A percentile compares a stretch with the other conserved stretches of the same genome.
phyloP scores from a whole-genome alignment of 2,888 invertebrate genomes.

The Graphium colonna region DNA sequence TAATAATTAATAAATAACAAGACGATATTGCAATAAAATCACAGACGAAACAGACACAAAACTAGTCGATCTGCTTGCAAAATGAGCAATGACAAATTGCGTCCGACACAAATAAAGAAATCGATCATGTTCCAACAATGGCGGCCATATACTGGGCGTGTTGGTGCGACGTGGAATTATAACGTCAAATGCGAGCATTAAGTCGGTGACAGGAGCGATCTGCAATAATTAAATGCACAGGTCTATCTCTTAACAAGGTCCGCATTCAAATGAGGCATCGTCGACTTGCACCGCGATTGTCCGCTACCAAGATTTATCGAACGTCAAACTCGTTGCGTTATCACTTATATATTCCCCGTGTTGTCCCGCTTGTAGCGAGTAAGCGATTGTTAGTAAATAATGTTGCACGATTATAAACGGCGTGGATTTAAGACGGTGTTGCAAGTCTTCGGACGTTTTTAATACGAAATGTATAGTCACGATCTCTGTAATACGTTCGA shows the following conservation, averaged over 20 bases:
- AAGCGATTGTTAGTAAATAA: constrained; percentile 12
- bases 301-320: constrained; percentile 31
- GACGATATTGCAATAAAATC: too few relatives aligned
- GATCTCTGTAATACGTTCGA: too few relatives aligned
- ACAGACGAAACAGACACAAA: too few relatives aligned
- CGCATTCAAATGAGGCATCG: constrained; percentile 37
- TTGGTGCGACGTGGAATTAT: constrained; percentile 37
- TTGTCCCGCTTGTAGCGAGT: constrained; percentile 17
- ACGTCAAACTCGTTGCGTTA: constrained; percentile 21
- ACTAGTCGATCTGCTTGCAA: too few relatives aligned
- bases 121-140: background rate
- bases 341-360: constrained; percentile 27
- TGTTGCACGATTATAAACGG: constrained; percentile 12
- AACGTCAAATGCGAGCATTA: constrained; percentile 45
- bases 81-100: background rate
- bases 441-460: background rate
- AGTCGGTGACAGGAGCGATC: constrained; percentile 41
- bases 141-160: constrained; percentile 17
- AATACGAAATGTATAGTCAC: background rate
- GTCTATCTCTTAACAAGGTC: constrained; percentile 29
- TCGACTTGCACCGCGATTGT: constrained; percentile 30
- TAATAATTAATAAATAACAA: too few relatives aligned
- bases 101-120: background rate
- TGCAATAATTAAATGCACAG: constrained; percentile 49
- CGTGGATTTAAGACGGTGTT: constrained; percentile 2